A percentile compares a stretch with the other conserved stretches of the same genome.
Evolutionary conservation across 2,113 vertebrate genomes (phyloP).

Genomic region (Telmatochromis sp.): DNA sequence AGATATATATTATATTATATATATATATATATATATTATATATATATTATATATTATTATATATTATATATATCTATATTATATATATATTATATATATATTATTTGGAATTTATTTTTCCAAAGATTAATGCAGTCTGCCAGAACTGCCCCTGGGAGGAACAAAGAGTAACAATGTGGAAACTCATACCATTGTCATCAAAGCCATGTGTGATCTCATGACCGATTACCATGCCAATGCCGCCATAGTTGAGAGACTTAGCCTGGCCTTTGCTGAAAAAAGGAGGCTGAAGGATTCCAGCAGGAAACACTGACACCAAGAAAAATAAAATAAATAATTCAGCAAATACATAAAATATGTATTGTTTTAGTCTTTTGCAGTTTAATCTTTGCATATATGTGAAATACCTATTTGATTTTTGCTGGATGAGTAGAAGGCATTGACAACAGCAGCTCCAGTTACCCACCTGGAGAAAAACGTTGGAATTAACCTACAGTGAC

Average conservation of each 20-base stretch:
- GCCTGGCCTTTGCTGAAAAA: constrained; percentile 90
- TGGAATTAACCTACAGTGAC: neutral
- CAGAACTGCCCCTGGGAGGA: neutral
- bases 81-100: neutral
- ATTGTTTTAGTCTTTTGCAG: neutral
- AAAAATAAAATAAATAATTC: neutral
- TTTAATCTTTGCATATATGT: neutral
- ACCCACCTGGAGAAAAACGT: constrained; percentile 82
- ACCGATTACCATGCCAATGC: constrained; percentile 96
- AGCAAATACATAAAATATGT: neutral
- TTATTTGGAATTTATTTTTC: neutral
- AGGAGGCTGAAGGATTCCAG: constrained; percentile 91
- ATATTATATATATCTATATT: no score
- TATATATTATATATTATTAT: no score
- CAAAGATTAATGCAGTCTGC: neutral
- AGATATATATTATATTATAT: no score
- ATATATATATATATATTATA: no score
- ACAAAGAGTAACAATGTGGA: neutral
- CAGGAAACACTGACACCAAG: constrained; percentile 82
- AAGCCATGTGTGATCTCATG: constrained; percentile 97
- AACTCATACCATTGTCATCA: constrained; percentile 86
- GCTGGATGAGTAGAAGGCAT: constrained; percentile 91
- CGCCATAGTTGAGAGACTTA: constrained; percentile 86
- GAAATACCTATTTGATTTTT: constrained; percentile 93
- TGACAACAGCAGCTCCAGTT: constrained; percentile 90